Conservation (phyloP, 1,140 invertebrate genomes). For the Fopius arisanus region DNA sequence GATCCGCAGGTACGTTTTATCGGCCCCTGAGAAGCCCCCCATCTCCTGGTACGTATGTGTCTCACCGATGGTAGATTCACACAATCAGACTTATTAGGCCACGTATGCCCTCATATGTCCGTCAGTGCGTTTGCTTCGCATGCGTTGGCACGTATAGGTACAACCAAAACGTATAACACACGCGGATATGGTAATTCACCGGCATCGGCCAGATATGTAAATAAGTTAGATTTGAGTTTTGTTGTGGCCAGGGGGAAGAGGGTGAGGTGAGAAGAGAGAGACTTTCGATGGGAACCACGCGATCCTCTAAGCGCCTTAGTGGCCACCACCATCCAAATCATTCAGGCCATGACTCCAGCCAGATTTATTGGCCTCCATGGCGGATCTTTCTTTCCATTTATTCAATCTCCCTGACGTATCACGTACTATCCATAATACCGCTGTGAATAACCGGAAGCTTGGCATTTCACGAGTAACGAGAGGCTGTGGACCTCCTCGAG, state of each 20-base stretch:
- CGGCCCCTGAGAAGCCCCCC: constrained; percentile 15
- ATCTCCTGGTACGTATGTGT: constrained; percentile 27
- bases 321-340: constrained; percentile 49
- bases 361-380: constrained; percentile 61
- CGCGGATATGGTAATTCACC: constrained; percentile 60
- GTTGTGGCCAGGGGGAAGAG: constrained; percentile 42
- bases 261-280: constrained; percentile 10
- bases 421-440: constrained; percentile 12
- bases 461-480: constrained; percentile 41
- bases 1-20: constrained; percentile 47
- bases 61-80: constrained; percentile 50
- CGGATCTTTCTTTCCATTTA: not conserved
- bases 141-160: constrained; percentile 30
- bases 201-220: constrained; percentile 62
- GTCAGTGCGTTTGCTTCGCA: constrained; percentile 32
- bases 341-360: constrained; percentile 47
- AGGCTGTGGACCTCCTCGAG: too few species aligned
- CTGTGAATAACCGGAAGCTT: constrained; percentile 58
- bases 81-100: constrained; percentile 40
- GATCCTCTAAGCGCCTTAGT: constrained; percentile 59
- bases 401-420: not conserved
- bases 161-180: not conserved
- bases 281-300: constrained; percentile 58
- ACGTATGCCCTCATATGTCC: not conserved
- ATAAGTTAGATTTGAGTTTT: constrained; percentile 64